Evolutionary conservation across 2,113 vertebrate genomes (phyloP), one percentile per base, ranked within the genome.

Genomic region (Crocuta crocuta): DNA sequence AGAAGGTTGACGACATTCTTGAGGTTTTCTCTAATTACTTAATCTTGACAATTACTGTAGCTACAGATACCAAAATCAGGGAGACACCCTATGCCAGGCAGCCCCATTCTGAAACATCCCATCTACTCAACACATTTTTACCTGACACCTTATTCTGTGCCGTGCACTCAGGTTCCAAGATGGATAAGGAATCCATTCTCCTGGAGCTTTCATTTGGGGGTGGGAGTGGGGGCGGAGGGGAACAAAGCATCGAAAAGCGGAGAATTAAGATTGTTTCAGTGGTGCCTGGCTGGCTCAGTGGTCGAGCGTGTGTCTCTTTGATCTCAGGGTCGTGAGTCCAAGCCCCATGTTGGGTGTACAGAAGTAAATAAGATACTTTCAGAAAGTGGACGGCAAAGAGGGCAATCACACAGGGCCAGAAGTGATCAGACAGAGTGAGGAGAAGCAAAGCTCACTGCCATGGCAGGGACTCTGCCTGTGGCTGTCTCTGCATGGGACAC

Each of bases 1-100:
- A 68, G 86, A 97, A 98, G 94, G 97, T 33, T 85, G 97, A 91
- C 0, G 0, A 94, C 95, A 94, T 98, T 48, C 92, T 95, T 31
- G 65, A 31, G 86, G 94, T 98, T 97, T 90, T 88, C 78, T 85
- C 97, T 97, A 98, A 98, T 97, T 84, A 95, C 58, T 97, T 88
- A 0, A 4, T 84, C 97, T 96, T 90, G 53, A 68, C 83, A 95
- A 70, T 68, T 89, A 89, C 95, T 33, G 78, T 87, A 92, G 80
- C 66, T n/a, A 2, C 7, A 58, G 7, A 15, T 93, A 70, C 65
- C 90, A 76, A 53, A 82, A 23, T 17, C 58, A 33, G 73, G 55
- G 35, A 43, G 61, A 24, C 71, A n/a, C 17, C 10, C 21, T 3
- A 58, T 11, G 35, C 58, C 35, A 5, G 39, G 39, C 55, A 43